A percentile compares a stretch with the other conserved stretches of the same genome.
phyloP scores from a whole-genome alignment of 53 echinoderm and acorn worm genomes.

The Echinometra lucunter region DNA sequence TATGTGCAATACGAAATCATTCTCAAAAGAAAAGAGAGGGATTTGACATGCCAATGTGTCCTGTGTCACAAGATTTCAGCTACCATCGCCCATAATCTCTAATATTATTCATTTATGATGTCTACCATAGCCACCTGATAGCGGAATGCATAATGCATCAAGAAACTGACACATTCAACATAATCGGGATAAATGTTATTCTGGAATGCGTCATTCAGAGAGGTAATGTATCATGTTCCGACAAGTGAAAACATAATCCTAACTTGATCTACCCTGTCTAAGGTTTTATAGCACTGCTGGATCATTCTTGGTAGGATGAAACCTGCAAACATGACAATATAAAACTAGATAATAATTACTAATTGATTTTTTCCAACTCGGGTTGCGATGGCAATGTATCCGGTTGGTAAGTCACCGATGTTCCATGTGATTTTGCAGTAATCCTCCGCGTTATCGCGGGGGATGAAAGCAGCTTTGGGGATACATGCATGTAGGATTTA shows the following conservation, averaged over 20 bases:
- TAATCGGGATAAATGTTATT: not conserved
- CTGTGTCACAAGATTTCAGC: not conserved
- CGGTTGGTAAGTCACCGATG: constrained; percentile 2
- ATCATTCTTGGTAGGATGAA: not conserved
- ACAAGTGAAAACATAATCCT: not conserved
- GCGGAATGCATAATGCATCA: not conserved
- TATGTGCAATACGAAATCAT: too few relatives aligned
- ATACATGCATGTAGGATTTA: not conserved
- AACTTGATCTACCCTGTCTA: not conserved
- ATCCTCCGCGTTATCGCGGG: not conserved
- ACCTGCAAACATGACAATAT: not conserved
- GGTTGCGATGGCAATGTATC: not conserved
- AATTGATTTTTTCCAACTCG: constrained; percentile 4
- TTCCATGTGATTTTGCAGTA: not conserved
- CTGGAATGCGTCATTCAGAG: not conserved
- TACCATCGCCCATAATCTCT: not conserved
- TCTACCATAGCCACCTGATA: too few relatives aligned
- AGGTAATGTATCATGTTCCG: not conserved
- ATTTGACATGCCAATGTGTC: not conserved
- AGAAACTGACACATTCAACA: not conserved
- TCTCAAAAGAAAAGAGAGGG: too few relatives aligned
- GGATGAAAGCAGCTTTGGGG: not conserved
- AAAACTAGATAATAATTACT: not conserved
- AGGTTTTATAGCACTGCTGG: not conserved
- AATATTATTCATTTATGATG: not conserved